Conservation (phyloP, 2,888 invertebrate genomes). For the Tuberolachnus salignus region DNA sequence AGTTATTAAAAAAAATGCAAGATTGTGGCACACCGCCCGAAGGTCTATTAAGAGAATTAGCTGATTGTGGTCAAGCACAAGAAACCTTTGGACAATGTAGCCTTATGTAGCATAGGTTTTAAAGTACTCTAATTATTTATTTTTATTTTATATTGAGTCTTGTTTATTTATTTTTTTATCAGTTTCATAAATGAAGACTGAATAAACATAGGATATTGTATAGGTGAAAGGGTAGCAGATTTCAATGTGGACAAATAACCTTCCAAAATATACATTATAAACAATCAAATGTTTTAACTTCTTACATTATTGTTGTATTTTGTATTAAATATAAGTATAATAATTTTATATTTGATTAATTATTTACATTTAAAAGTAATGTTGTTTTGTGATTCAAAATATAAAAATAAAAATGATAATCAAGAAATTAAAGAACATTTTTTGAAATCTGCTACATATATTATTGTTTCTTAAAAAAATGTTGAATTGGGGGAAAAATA, state of each 20-base stretch:
- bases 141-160: slow-evolving; percentile 33
- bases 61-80: slow-evolving; percentile 13
- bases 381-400: not conserved
- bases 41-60: slow-evolving; percentile 43
- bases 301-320: not conserved
- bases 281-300: not conserved
- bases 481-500: slow-evolving; percentile 27
- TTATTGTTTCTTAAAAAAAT: not conserved
- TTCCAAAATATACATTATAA: not conserved
- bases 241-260: slow-evolving; percentile 6
- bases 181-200: slow-evolving; percentile 52
- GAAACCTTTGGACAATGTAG: slow-evolving; percentile 43
- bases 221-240: slow-evolving; percentile 47
- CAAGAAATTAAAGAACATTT: not conserved
- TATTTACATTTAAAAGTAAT: no score
- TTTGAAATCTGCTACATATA: slow-evolving; percentile 21
- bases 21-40: slow-evolving; percentile 57
- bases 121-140: not conserved
- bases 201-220: slow-evolving; percentile 36
- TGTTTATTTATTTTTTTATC: slow-evolving; percentile 48
- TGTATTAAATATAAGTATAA: no score
- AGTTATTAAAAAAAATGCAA: slow-evolving; percentile 57
- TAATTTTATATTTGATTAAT: no score
- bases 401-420: not conserved
- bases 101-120: slow-evolving; percentile 40